Evolutionary conservation across 2,888 invertebrate species (phyloP).

Genomic region (Celastrina argiolus): DNA sequence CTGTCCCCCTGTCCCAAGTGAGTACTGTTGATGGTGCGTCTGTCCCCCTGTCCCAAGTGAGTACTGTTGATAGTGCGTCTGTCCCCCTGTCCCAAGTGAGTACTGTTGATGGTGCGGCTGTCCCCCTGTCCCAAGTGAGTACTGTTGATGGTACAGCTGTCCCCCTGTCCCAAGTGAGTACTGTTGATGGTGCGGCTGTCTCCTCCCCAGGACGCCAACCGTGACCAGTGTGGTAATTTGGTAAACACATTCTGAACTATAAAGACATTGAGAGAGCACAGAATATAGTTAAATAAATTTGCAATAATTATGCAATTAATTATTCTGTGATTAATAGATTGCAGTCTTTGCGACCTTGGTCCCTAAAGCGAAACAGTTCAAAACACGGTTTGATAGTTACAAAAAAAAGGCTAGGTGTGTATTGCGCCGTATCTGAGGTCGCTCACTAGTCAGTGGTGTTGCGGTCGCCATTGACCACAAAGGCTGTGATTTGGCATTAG

Average conservation of each 20-base stretch:
- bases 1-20: constrained; percentile 62
- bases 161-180: too few species aligned
- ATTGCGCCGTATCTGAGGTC: not conserved
- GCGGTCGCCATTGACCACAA: not conserved
- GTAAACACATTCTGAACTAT: too few species aligned
- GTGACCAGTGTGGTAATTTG: too few species aligned
- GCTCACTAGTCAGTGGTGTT: not conserved
- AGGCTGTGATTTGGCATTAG: too few species aligned
- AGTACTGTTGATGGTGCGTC: constrained; percentile 71
- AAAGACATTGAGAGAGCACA: too few species aligned
- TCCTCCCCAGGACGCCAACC: constrained; percentile 57
- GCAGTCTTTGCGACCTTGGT: not conserved
- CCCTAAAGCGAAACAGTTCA: not conserved
- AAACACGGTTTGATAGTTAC: not conserved
- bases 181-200: constrained; percentile 86
- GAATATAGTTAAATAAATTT: too few species aligned
- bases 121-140: too few species aligned
- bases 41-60: constrained; percentile 30
- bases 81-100: too few species aligned
- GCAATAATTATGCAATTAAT: too few species aligned
- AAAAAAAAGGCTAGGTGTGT: not conserved
- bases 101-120: too few species aligned
- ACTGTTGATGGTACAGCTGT: too few species aligned
- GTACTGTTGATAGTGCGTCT: too few species aligned
- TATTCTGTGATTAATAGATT: not conserved